phyloP scores from a whole-genome alignment of 2,888 invertebrate species.

The Amphipoea lucens region DNA sequence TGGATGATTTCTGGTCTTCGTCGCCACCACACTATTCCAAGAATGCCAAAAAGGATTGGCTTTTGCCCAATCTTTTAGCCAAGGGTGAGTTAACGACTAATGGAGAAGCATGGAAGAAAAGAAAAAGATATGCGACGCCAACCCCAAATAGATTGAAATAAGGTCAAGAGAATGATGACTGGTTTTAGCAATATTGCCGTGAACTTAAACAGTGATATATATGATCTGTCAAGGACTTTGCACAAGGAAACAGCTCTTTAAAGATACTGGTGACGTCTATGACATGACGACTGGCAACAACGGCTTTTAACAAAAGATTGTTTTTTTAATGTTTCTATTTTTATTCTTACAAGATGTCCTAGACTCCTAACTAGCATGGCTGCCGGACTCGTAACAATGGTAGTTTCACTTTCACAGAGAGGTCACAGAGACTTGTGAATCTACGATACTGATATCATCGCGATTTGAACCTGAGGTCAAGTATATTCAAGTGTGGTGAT shows the following conservation, averaged over 20 bases:
- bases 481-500: not conserved
- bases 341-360: not conserved
- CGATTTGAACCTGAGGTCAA: constrained; percentile 2
- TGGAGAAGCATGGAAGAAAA: not conserved
- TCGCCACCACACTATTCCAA: not conserved
- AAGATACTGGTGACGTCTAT: not conserved
- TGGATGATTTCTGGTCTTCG: too few species aligned
- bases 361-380: not conserved
- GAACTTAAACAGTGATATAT: not conserved
- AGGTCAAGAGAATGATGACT: not conserved
- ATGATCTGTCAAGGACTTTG: not conserved
- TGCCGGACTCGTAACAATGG: constrained; percentile 2
- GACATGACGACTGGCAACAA: not conserved
- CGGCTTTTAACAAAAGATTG: not conserved
- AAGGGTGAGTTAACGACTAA: too few species aligned
- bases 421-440: constrained; percentile 4
- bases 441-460: constrained; percentile 10
- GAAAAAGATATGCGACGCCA: not conserved
- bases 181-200: too few species aligned
- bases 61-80: not conserved
- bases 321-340: not conserved
- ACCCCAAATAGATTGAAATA: not conserved
- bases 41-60: not conserved
- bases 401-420: constrained; percentile 18
- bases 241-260: not conserved